Conservation (phyloP, 2,888 invertebrate species). For the Toxonevra muliebris region DNA sequence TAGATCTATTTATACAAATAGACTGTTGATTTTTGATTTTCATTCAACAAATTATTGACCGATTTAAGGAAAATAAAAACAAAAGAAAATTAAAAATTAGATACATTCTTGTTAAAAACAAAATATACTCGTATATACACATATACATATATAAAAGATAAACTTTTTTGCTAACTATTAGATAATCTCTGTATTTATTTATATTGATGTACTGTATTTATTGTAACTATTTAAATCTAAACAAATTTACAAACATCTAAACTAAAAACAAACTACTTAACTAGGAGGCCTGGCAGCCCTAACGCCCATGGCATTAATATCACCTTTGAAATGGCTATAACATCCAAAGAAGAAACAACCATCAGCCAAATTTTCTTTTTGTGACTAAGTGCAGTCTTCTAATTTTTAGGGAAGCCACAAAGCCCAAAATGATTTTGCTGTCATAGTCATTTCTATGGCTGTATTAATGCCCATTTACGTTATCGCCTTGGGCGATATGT, state of each 20-base stretch:
- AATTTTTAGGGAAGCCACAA: too few species aligned
- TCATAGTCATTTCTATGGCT: too few species aligned
- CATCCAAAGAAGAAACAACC: too few species aligned
- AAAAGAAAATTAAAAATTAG: constrained; percentile 4
- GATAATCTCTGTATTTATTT: constrained; percentile 12
- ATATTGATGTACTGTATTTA: not conserved
- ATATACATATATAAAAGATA: constrained; percentile 30
- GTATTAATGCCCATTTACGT: too few species aligned
- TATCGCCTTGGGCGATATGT: too few species aligned
- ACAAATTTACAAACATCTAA: not conserved
- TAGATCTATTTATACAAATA: not conserved
- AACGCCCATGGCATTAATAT: too few species aligned
- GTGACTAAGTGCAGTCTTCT: too few species aligned
- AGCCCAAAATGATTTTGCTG: too few species aligned
- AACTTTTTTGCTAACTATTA: not conserved
- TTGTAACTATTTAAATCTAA: not conserved
- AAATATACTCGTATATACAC: constrained; percentile 29
- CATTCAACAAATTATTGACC: constrained; percentile 7
- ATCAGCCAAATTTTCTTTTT: too few species aligned
- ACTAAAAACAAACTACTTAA: not conserved
- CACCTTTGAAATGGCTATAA: too few species aligned
- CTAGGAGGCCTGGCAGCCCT: not conserved
- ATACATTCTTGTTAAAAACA: constrained; percentile 25
- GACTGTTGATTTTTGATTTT: not conserved
- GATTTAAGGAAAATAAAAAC: constrained; percentile 9